Conservation (phyloP, 2,113 vertebrate species). For the Prunella himalayana region DNA sequence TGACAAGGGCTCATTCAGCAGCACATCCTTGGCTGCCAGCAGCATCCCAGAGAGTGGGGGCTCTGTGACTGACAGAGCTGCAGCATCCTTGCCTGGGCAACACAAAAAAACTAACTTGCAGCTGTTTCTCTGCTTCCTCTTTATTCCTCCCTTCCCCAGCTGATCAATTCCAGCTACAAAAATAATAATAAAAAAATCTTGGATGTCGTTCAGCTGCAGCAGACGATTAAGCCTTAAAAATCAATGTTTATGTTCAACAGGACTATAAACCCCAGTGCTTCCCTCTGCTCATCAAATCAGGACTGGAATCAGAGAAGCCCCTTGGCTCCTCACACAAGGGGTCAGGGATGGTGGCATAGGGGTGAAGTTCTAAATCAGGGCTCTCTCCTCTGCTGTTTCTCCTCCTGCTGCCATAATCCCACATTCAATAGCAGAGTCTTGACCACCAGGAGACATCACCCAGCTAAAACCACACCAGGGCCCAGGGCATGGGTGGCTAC, state of each 20-base stretch:
- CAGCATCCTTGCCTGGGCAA: conserved; percentile 7
- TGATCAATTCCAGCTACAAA: conserved; percentile 39
- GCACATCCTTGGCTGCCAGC: conserved; percentile 20
- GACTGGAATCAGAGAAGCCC: conserved; percentile 6
- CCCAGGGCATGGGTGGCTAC: not conserved
- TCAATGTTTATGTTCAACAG: conserved; percentile 53
- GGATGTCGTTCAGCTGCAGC: conserved; percentile 26
- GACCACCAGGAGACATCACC: not conserved
- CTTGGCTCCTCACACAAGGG: not conserved
- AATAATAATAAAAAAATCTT: conserved; percentile 10
- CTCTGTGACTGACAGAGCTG: not conserved
- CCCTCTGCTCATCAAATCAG: conserved; percentile 3
- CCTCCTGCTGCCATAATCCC: not conserved
- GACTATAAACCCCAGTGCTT: conserved; percentile 7
- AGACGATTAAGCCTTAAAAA: conserved; percentile 51
- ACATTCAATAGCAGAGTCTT: not conserved
- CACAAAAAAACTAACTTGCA: not conserved
- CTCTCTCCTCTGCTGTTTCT: not conserved
- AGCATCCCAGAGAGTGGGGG: conserved; percentile 5
- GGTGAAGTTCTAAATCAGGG: not conserved
- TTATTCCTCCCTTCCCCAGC: not conserved
- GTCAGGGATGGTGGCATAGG: not conserved
- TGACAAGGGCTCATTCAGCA: conserved; percentile 43
- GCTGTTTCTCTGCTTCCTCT: not conserved
- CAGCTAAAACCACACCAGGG: not conserved